Conservation (phyloP, 2,797 vertebrate species). For the Hyperoplus lanceolatus region DNA sequence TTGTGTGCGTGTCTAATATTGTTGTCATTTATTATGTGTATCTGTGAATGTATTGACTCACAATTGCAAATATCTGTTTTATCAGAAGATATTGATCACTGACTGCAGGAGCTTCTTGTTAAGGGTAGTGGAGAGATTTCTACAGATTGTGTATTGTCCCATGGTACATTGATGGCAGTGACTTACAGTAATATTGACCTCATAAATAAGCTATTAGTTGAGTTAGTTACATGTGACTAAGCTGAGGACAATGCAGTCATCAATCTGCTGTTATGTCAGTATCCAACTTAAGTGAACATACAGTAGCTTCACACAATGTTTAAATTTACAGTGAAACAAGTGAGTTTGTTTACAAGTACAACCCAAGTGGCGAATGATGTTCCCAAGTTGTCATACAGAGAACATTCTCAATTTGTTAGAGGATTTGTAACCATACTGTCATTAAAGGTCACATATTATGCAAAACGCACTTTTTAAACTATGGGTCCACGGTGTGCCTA, state of each 20-base stretch:
- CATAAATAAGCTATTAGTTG: conserved; percentile 25
- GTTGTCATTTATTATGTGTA: no score
- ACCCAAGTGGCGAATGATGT: not conserved
- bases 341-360: not conserved
- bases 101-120: conserved; percentile 9
- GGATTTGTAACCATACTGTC: not conserved
- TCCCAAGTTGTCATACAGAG: not conserved
- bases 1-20: conserved; percentile 6
- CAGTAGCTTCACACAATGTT: not conserved
- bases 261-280: not conserved
- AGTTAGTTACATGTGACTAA: conserved; percentile 12
- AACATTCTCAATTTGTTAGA: not conserved
- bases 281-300: not conserved
- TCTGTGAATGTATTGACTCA: no score
- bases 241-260: conserved; percentile 4
- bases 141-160: not conserved
- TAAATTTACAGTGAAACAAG: not conserved
- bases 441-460: no score
- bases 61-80: no score
- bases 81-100: not conserved
- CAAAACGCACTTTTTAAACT: no score
- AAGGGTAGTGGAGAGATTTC: not conserved
- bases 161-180: conserved; percentile 7
- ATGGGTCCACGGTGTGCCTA: no score
- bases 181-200: conserved; percentile 20